phyloP scores from a whole-genome alignment of 2,888 invertebrate genomes.

The Caenorhabditis virilis region DNA sequence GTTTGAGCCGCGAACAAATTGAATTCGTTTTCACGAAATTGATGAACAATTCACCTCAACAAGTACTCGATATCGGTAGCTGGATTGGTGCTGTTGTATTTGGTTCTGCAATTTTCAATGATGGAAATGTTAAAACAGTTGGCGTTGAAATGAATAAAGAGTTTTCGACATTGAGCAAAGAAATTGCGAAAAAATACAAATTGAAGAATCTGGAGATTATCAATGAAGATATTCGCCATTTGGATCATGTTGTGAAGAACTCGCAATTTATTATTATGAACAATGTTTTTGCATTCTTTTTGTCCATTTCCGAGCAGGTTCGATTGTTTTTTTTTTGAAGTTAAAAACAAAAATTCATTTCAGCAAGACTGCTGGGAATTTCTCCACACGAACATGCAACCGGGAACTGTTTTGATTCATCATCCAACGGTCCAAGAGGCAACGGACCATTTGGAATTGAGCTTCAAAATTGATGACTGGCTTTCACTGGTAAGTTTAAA shows the following conservation, averaged over 20 bases:
- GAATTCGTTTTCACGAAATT: slow-evolving; percentile 75
- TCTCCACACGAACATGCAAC: slow-evolving; percentile 37
- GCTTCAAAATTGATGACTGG: slow-evolving; percentile 54
- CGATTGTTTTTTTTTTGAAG: not conserved
- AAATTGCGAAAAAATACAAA: slow-evolving; percentile 23
- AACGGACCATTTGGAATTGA: slow-evolving; percentile 48
- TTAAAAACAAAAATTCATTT: not conserved
- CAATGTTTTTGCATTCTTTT: slow-evolving; percentile 79
- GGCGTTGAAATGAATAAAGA: slow-evolving; percentile 79
- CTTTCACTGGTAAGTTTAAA: slow-evolving; percentile 42
- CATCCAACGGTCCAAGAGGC: slow-evolving; percentile 52
- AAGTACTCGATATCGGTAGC: slow-evolving; percentile 77
- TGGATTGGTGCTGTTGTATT: slow-evolving; percentile 78
- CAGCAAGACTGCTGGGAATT: slow-evolving; percentile 49
- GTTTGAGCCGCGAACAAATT: slow-evolving; percentile 48
- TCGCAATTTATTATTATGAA: slow-evolving; percentile 76
- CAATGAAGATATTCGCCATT: slow-evolving; percentile 74
- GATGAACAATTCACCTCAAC: slow-evolving; percentile 71
- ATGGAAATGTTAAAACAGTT: slow-evolving; percentile 71
- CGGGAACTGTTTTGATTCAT: slow-evolving; percentile 52
- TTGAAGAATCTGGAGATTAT: slow-evolving; percentile 63
- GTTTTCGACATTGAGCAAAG: slow-evolving; percentile 74
- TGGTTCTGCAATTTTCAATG: slow-evolving; percentile 69
- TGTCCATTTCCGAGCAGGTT: slow-evolving; percentile 74
- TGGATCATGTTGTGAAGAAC: slow-evolving; percentile 72